Percentiles rank a stretch among this genome's conserved stretches.
These are phyloP conservation scores for Parnassius smintheus DNA, from an alignment of 2,888 invertebrate genomes.

Conservation along the genomic window DNA sequence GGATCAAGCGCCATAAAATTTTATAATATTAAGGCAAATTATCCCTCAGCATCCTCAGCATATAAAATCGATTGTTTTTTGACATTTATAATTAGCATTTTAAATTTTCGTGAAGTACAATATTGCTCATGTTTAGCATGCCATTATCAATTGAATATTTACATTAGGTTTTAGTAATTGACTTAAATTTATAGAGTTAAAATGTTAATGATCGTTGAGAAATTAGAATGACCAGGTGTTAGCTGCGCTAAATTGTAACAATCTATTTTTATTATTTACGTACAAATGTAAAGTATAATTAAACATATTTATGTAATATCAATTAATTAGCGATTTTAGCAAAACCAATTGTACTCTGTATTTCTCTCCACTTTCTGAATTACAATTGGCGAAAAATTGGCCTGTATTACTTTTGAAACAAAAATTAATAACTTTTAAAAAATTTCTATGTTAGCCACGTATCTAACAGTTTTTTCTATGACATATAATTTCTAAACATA, in stretches of 20 bases:
- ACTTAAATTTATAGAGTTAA: conserved; percentile 24
- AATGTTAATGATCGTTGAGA: conserved; percentile 35
- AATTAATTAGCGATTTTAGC: neutral
- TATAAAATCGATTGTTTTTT: too few relatives aligned
- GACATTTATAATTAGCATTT: conserved; percentile 14
- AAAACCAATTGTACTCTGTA: conserved; percentile 36
- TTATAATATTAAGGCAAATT: conserved; percentile 2
- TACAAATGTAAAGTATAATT: conserved; percentile 40
- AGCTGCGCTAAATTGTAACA: conserved; percentile 39
- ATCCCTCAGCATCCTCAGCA: too few relatives aligned
- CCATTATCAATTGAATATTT: neutral
- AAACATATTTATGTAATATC: neutral
- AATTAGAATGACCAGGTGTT: conserved; percentile 65
- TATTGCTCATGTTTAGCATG: neutral
- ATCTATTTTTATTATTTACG: conserved; percentile 24
- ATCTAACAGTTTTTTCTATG: conserved; percentile 60
- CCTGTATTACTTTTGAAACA: conserved; percentile 19
- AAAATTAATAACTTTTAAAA: conserved; percentile 65
- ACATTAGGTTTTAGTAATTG: neutral
- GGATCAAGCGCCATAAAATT: neutral
- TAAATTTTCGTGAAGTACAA: neutral
- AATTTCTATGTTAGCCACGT: conserved; percentile 78
- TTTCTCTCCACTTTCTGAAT: conserved; percentile 10
- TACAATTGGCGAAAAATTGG: conserved; percentile 1
- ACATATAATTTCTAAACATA: conserved; percentile 73